These are phyloP conservation scores for Alentia gelatinosa DNA, from an alignment of 2,888 invertebrate species.

Conservation along the genomic window DNA sequence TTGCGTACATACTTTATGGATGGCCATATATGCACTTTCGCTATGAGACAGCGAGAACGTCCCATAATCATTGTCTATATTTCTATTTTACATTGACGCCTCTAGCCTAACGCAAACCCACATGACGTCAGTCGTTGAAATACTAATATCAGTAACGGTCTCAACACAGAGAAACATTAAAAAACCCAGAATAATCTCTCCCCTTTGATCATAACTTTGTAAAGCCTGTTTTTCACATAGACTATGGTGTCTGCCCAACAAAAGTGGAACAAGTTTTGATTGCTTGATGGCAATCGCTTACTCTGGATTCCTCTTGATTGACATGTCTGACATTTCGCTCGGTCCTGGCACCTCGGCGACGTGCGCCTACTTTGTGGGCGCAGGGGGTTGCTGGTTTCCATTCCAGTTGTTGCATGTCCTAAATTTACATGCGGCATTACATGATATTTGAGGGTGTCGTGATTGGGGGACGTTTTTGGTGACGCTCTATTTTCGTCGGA, in stretches of 20 bases:
- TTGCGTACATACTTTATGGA: too few relatives aligned
- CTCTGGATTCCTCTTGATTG: not conserved
- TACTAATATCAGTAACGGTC: not conserved
- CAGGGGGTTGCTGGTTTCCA: not conserved
- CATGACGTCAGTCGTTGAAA: not conserved
- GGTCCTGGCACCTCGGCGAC: not conserved
- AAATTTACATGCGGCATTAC: constrained; percentile 3
- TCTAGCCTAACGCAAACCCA: not conserved
- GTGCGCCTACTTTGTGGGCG: not conserved
- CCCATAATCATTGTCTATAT: too few relatives aligned
- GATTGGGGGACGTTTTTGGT: not conserved
- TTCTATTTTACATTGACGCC: too few relatives aligned
- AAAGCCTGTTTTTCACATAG: not conserved
- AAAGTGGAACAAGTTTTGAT: constrained; percentile 1
- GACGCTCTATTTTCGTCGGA: not conserved
- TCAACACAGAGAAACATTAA: not conserved
- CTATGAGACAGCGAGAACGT: too few relatives aligned
- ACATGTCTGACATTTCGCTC: not conserved
- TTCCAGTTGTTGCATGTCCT: constrained; percentile 10
- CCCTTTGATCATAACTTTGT: constrained; percentile 2
- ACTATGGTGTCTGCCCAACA: not conserved
- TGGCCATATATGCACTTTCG: too few relatives aligned
- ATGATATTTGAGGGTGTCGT: constrained; percentile 17
- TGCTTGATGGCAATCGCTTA: not conserved
- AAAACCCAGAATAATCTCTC: not conserved